A percentile compares a stretch with the other conserved stretches of the same genome.
These are phyloP conservation scores for Synanthedon vespiformis DNA, from an alignment of 2,888 invertebrate genomes.

Conservation along the genomic window DNA sequence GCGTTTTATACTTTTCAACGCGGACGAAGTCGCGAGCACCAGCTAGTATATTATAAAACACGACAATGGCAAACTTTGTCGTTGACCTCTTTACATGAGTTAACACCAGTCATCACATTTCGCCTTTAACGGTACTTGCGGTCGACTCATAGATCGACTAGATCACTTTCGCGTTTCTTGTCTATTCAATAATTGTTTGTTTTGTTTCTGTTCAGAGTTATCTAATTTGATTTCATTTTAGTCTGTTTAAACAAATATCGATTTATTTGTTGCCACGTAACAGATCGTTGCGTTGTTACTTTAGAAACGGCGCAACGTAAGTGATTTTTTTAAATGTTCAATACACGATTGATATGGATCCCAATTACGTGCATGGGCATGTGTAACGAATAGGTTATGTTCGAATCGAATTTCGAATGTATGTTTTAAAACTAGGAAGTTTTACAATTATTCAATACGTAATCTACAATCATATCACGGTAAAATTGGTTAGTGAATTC, in stretches of 20 bases:
- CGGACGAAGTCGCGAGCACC: too few relatives aligned
- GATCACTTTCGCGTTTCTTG: conserved; percentile 50
- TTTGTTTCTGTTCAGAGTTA: not conserved
- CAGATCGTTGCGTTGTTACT: not conserved
- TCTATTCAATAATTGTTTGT: conserved; percentile 10
- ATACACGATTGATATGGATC: not conserved
- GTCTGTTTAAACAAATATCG: not conserved
- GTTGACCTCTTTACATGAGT: conserved; percentile 50
- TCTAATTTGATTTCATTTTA: not conserved
- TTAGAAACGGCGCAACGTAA: not conserved
- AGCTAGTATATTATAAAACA: too few relatives aligned
- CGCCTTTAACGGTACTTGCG: conserved; percentile 52
- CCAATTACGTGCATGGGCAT: not conserved
- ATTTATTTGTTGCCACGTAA: not conserved
- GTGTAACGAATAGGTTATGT: not conserved
- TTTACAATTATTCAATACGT: too few relatives aligned
- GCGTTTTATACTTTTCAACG: too few relatives aligned
- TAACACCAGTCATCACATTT: conserved; percentile 41
- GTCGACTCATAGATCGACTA: conserved; percentile 15
- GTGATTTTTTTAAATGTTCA: not conserved
- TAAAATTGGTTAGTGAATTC: too few relatives aligned
- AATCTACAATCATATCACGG: too few relatives aligned
- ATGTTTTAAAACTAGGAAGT: too few relatives aligned
- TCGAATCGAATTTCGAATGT: not conserved
- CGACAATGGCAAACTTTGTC: conserved; percentile 2